These are phyloP conservation scores for Boulengeromyrus knoepffleri DNA, from an alignment of 2,113 vertebrate genomes.

Conservation along the genomic window DNA sequence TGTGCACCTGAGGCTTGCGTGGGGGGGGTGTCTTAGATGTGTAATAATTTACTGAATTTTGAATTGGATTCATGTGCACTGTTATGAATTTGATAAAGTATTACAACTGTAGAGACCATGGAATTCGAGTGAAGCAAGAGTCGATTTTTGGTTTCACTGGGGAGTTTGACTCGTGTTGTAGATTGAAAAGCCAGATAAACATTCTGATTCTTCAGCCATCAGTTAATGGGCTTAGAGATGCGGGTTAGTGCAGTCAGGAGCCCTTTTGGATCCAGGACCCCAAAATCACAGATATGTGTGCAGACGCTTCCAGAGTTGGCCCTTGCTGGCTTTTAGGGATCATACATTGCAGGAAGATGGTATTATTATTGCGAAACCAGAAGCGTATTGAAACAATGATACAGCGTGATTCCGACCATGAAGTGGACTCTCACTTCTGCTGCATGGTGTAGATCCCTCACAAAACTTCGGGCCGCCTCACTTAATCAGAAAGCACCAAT, in stretches of 20 bases:
- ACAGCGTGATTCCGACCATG: not conserved
- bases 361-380: not conserved
- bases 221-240: not conserved
- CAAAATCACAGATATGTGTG: not conserved
- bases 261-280: not conserved
- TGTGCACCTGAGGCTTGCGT: not conserved
- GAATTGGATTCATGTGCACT: not conserved
- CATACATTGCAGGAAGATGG: not conserved
- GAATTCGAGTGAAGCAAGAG: not conserved
- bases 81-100: not conserved
- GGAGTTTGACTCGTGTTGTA: not conserved
- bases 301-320: not conserved
- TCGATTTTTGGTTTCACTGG: not conserved
- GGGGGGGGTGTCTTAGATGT: not conserved
- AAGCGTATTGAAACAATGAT: not conserved
- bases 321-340: not conserved
- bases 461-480: not conserved
- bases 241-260: not conserved
- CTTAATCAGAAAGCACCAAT: not conserved
- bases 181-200: not conserved
- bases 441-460: not conserved
- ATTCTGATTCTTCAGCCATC: not conserved
- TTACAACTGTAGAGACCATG: not conserved
- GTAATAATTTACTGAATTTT: not conserved
- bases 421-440: not conserved